Conservation (phyloP, 2,888 invertebrate genomes). For the Mystacides longicornis region DNA sequence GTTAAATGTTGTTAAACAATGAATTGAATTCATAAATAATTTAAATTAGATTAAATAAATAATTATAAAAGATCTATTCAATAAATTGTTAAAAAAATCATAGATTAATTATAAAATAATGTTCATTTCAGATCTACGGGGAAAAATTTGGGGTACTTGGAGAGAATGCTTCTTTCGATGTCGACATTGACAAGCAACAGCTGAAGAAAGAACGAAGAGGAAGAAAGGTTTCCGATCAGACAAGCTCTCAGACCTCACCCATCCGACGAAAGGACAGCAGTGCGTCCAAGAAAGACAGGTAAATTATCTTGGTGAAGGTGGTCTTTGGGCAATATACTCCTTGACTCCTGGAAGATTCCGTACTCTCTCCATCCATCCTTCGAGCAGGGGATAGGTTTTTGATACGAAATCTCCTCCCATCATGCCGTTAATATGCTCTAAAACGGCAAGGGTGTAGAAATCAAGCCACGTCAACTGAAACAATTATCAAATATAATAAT, state of each 20-base stretch:
- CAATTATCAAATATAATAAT: no score
- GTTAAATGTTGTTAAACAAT: no score
- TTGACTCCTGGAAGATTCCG: conserved; percentile 21
- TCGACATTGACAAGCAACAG: conserved; percentile 24
- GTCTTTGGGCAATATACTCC: conserved; percentile 21
- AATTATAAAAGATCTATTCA: no score
- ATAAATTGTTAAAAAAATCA: no score
- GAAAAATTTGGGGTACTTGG: conserved; percentile 65
- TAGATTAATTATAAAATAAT: no score
- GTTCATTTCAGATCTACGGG: conserved; percentile 62
- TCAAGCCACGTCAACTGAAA: conserved; percentile 24
- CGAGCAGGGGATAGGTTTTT: conserved; percentile 17
- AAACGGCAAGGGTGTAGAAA: conserved; percentile 20
- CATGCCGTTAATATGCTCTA: conserved; percentile 22
- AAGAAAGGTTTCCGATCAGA: conserved; percentile 74
- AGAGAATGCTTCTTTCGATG: conserved; percentile 28
- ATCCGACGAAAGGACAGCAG: conserved; percentile 73
- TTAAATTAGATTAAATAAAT: no score
- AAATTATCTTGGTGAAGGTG: conserved; percentile 14
- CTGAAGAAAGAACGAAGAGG: conserved; percentile 37
- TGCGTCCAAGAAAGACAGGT: conserved; percentile 61
- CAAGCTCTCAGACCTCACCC: conserved; percentile 71
- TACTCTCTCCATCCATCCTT: conserved; percentile 13
- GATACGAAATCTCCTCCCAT: conserved; percentile 16
- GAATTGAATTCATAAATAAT: no score